Conservation (phyloP, 2,797 vertebrate species). For the Eptatretus atami region DNA sequence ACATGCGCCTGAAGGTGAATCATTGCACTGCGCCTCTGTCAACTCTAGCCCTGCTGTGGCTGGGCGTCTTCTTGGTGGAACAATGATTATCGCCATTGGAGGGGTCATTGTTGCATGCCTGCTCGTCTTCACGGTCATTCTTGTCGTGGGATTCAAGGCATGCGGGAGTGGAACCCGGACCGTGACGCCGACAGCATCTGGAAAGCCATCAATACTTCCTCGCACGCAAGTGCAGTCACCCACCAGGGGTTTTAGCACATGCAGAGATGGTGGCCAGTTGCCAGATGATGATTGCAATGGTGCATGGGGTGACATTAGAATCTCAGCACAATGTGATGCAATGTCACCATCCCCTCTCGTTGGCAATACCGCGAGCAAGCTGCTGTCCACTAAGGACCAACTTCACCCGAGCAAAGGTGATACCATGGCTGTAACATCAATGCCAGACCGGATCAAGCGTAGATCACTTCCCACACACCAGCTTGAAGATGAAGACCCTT, state of each 20-base stretch:
- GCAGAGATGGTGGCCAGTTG: neutral
- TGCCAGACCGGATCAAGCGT: neutral
- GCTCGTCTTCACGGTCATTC: slow-evolving; percentile 50
- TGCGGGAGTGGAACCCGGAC: slow-evolving; percentile 14
- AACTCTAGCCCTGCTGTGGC: slow-evolving; percentile 48
- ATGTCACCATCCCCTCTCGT: no score
- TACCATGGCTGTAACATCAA: neutral
- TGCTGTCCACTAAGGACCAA: neutral
- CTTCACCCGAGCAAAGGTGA: neutral
- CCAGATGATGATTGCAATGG: neutral
- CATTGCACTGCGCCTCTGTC: slow-evolving; percentile 2
- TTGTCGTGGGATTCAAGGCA: slow-evolving; percentile 52
- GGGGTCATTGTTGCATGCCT: slow-evolving; percentile 48
- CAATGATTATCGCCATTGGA: slow-evolving; percentile 46
- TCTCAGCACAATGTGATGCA: neutral
- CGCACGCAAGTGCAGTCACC: neutral
- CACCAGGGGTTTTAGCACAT: neutral
- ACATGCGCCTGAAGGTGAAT: slow-evolving; percentile 20
- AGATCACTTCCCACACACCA: slow-evolving; percentile 7
- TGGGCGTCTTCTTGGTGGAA: slow-evolving; percentile 53
- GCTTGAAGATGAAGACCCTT: slow-evolving; percentile 12
- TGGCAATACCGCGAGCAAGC: neutral
- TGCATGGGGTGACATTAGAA: neutral
- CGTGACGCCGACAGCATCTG: neutral
- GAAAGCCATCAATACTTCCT: neutral